Percentiles rank a stretch among this genome's conserved stretches.
Evolutionary conservation across 2,888 invertebrate genomes (phyloP).

Genomic region (Acleris literana): DNA sequence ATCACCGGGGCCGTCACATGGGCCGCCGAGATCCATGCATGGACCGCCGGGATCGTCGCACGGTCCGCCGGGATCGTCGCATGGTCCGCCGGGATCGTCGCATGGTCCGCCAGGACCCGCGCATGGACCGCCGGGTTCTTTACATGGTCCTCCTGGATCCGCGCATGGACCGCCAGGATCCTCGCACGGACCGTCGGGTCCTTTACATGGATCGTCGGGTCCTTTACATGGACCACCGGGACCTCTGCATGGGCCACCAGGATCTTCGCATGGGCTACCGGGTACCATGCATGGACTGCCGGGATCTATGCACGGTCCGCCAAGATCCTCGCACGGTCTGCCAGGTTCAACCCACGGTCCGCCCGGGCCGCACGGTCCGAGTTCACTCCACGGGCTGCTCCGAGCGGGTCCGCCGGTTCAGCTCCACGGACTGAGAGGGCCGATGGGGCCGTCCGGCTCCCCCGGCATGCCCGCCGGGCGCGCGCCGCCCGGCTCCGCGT

Average conservation of each 20-base stretch:
- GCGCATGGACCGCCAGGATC: conserved; percentile 28
- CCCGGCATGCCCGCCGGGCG: conserved; percentile 19
- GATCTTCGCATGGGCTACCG: conserved; percentile 21
- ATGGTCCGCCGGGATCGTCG: conserved; percentile 11
- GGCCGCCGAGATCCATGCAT: conserved; percentile 35
- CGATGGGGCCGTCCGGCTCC: conserved; percentile 23
- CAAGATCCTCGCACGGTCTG: conserved; percentile 28
- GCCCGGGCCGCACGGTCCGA: conserved; percentile 34
- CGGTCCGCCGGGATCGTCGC: conserved; percentile 24
- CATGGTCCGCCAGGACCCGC: conserved; percentile 20
- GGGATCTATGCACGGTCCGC: conserved; percentile 8
- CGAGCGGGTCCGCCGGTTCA: conserved; percentile 31
- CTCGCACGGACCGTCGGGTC: conserved; percentile 27
- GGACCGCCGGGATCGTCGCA: conserved; percentile 37
- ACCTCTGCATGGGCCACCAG: conserved; percentile 7
- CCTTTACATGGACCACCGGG: conserved; percentile 36
- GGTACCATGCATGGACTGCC: conserved; percentile 32
- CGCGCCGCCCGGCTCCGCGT: conserved; percentile 27
- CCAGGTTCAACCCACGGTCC: conserved; percentile 21
- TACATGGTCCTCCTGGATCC: conserved; percentile 12
- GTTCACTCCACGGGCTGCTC: conserved; percentile 34
- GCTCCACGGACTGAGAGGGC: conserved; percentile 23
- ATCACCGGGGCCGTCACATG: conserved; percentile 36
- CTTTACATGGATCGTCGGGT: conserved; percentile 20
- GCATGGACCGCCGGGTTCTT: conserved; percentile 25